Evolutionary conservation across 2,888 invertebrate genomes (phyloP).

Genomic region (Chrysotoxum bicinctum): DNA sequence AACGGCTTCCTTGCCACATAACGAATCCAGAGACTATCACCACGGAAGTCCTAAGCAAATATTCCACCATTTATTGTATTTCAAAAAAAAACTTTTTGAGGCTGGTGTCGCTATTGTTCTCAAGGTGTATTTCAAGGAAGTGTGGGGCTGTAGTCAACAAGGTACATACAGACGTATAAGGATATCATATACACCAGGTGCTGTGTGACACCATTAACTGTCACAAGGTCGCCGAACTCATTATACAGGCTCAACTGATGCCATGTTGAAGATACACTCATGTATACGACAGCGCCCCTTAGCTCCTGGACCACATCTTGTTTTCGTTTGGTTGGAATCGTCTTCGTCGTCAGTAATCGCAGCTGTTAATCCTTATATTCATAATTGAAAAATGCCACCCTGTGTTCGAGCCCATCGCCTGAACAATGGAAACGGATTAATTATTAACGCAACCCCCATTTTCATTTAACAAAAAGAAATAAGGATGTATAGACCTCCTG

Average conservation of each 20-base stretch:
- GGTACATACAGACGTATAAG: not conserved
- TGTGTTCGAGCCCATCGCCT: conserved; percentile 1
- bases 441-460: conserved; percentile 63
- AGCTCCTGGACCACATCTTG: not conserved
- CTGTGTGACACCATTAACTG: conserved; percentile 56
- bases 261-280: conserved; percentile 13
- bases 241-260: conserved; percentile 47
- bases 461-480: conserved; percentile 39
- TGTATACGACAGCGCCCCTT: not conserved
- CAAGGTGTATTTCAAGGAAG: not conserved
- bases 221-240: conserved; percentile 66
- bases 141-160: not conserved
- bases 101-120: conserved; percentile 35
- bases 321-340: not conserved
- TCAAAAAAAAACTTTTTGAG: conserved; percentile 37
- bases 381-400: conserved; percentile 61
- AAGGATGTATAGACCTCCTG: not conserved
- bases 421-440: conserved; percentile 60
- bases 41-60: conserved; percentile 59
- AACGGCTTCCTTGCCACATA: conserved; percentile 59
- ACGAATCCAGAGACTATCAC: conserved; percentile 23
- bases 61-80: conserved; percentile 51
- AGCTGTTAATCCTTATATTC: conserved; percentile 66
- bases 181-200: conserved; percentile 51
- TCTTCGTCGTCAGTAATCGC: conserved; percentile 30